These are phyloP conservation scores for Drosophila asahinai DNA, from an alignment of 1,140 invertebrate genomes.

Conservation along the genomic window DNA sequence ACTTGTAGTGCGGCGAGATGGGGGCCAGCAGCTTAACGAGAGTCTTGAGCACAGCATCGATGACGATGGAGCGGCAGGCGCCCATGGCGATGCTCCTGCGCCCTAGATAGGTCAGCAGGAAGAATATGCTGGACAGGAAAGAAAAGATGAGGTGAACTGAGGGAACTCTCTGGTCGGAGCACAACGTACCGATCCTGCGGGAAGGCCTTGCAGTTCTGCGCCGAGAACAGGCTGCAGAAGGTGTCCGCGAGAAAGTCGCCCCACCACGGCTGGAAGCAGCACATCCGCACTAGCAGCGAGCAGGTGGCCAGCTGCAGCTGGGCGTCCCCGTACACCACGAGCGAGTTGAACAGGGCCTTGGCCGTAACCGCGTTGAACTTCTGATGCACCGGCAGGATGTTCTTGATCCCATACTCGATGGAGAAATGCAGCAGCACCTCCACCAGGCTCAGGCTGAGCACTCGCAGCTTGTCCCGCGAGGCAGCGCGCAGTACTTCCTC, in stretches of 20 bases:
- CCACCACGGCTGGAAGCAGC: constrained; percentile 93
- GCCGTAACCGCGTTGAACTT: constrained; percentile 88
- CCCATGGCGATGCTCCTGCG: constrained; percentile 90
- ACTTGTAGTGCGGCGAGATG: constrained; percentile 85
- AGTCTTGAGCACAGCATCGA: constrained; percentile 88
- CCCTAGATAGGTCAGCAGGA: constrained; percentile 94
- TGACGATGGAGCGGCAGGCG: constrained; percentile 87
- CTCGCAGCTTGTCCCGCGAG: constrained; percentile 91
- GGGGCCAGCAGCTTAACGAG: constrained; percentile 87
- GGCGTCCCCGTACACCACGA: constrained; percentile 82
- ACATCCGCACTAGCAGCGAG: constrained; percentile 91
- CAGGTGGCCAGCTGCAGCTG: constrained; percentile 87
- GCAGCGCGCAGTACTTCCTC: constrained; percentile 86
- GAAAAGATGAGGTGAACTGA: constrained; percentile 11
- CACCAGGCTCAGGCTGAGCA: constrained; percentile 92
- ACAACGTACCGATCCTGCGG: constrained; percentile 92
- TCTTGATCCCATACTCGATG: constrained; percentile 87
- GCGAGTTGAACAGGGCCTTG: constrained; percentile 89
- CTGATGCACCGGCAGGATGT: constrained; percentile 86
- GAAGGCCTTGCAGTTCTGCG: constrained; percentile 91
- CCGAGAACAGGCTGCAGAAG: constrained; percentile 91
- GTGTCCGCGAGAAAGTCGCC: constrained; percentile 94
- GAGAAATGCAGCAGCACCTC: constrained; percentile 91
- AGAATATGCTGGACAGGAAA: constrained; percentile 90
- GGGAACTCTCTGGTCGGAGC: not conserved